These are phyloP conservation scores for Trichoplax adhaerens DNA, from an alignment of 37 sponge, comb jelly and placozoan genomes.

Conservation along the genomic window DNA sequence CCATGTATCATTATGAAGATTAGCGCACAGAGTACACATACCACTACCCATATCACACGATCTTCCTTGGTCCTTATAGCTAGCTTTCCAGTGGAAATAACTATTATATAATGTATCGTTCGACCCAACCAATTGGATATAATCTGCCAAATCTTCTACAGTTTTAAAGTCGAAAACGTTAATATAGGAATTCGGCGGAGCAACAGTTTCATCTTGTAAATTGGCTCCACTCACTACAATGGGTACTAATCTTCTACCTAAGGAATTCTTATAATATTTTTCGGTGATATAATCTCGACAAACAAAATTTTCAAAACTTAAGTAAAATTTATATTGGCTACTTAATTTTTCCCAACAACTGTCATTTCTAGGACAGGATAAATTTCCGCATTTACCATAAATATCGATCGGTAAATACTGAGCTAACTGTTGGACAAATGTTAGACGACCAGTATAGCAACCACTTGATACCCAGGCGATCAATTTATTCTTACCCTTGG, in stretches of 20 bases:
- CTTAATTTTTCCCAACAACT: no score
- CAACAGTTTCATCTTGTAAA: neutral
- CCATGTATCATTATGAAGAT: no score
- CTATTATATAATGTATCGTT: neutral
- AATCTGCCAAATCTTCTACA: neutral
- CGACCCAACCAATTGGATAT: neutral
- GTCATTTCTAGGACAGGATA: no score
- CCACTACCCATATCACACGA: no score
- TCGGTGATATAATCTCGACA: slow-evolving; percentile 4
- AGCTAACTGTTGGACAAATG: no score
- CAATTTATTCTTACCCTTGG: no score
- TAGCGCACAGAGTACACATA: no score
- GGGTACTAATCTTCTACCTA: neutral
- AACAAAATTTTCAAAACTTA: neutral
- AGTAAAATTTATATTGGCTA: neutral
- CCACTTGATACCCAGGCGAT: no score
- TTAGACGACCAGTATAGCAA: no score
- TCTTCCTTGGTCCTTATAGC: no score
- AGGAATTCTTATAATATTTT: neutral
- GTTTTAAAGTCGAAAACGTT: neutral
- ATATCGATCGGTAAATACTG: no score
- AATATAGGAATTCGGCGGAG: neutral
- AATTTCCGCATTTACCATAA: no score
- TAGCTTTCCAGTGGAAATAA: neutral
- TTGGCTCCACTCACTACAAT: slow-evolving; percentile 3